Evolutionary conservation across 2,888 invertebrate species (phyloP).

Genomic region (Agriopis leucophaearia): DNA sequence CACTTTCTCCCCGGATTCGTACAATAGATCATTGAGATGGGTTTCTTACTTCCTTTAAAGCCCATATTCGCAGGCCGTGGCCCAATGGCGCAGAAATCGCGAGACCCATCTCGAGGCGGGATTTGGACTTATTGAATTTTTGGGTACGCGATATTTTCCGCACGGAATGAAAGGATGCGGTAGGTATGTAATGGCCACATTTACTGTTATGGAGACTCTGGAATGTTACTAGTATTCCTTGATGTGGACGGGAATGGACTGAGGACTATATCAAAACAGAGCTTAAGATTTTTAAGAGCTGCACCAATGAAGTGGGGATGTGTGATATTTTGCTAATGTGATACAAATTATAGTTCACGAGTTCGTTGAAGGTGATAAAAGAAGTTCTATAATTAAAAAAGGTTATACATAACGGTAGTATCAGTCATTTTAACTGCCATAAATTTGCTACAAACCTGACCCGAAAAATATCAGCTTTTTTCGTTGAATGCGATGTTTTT

Average conservation of each 20-base stretch:
- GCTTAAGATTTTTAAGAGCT: too few relatives aligned
- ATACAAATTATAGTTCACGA: too few relatives aligned
- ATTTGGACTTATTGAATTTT: constrained; percentile 68
- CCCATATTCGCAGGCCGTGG: constrained; percentile 55
- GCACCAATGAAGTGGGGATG: constrained; percentile 3
- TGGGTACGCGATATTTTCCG: constrained; percentile 60
- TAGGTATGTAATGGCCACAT: constrained; percentile 56
- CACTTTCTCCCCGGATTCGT: constrained; percentile 61
- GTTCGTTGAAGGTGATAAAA: too few relatives aligned
- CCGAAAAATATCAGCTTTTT: too few relatives aligned
- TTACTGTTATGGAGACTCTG: constrained; percentile 38
- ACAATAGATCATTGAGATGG: constrained; percentile 68
- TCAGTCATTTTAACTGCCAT: too few relatives aligned
- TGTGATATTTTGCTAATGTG: background rate
- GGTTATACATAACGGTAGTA: too few relatives aligned
- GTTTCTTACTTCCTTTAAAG: constrained; percentile 50
- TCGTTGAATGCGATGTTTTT: too few relatives aligned
- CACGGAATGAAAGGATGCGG: constrained; percentile 53
- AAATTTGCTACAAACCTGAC: too few relatives aligned
- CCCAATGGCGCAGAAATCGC: constrained; percentile 70
- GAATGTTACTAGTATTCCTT: constrained; percentile 32
- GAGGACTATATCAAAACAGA: constrained; percentile 30
- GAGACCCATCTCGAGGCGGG: constrained; percentile 57
- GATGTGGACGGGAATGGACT: constrained; percentile 26
- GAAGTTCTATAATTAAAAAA: too few relatives aligned